phyloP scores from a whole-genome alignment of 2,797 vertebrate genomes.

The Manis javanica region DNA sequence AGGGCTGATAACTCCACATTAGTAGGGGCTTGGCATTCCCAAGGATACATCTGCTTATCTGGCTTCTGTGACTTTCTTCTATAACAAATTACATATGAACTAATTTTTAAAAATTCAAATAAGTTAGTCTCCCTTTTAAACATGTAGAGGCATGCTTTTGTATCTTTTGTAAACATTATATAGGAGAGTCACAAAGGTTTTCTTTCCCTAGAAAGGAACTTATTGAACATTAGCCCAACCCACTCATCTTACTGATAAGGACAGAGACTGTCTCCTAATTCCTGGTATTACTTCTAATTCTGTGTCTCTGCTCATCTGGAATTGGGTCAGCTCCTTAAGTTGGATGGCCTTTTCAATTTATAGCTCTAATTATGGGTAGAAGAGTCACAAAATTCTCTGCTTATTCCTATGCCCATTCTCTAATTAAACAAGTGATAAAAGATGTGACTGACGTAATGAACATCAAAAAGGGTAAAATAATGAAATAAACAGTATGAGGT shows the following conservation, averaged over 20 bases:
- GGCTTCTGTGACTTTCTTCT: not conserved
- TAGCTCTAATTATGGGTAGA: constrained; percentile 60
- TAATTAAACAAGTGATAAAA: constrained; percentile 84
- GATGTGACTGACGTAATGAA: constrained; percentile 79
- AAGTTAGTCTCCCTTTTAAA: constrained; percentile 2
- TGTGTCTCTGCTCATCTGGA: constrained; percentile 13
- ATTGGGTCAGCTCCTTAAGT: constrained; percentile 56
- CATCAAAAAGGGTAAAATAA: constrained; percentile 80
- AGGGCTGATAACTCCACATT: not conserved
- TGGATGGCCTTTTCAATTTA: constrained; percentile 53
- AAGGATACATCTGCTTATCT: not conserved
- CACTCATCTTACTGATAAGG: constrained; percentile 17
- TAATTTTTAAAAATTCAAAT: constrained; percentile 48
- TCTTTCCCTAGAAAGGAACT: not conserved
- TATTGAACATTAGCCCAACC: not conserved
- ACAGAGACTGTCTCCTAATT: not conserved
- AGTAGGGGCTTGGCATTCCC: not conserved
- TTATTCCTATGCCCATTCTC: constrained; percentile 65
- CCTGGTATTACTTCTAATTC: not conserved
- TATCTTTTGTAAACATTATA: not conserved
- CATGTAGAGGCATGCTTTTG: not conserved
- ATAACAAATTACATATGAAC: not conserved
- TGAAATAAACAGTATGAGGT: constrained; percentile 83
- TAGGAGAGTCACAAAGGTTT: not conserved
- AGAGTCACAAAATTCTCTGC: constrained; percentile 71